Evolutionary conservation across 2,113 vertebrate species (phyloP).

Genomic region (Erpornis zantholeuca): DNA sequence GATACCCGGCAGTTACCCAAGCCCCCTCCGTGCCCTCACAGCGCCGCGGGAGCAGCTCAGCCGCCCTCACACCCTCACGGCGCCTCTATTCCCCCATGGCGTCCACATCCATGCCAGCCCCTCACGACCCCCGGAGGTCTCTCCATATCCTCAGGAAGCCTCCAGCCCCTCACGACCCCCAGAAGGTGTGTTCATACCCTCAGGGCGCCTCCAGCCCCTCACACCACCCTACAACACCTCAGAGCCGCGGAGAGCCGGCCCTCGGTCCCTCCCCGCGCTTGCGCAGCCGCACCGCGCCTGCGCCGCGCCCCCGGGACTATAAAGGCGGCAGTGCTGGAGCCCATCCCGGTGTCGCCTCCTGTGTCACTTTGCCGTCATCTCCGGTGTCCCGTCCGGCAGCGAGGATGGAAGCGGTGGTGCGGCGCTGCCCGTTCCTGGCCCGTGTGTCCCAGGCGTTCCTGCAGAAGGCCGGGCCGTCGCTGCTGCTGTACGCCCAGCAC

Average conservation of each 20-base stretch:
- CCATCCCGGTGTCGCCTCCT: fast-evolving
- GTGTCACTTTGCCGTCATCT: neutral
- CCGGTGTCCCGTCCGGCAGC: neutral
- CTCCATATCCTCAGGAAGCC: fast-evolving
- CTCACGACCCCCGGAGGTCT: fast-evolving
- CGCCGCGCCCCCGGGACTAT: neutral
- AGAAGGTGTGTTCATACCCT: fast-evolving
- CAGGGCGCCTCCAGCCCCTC: fast-evolving
- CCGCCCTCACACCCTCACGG: too few relatives aligned
- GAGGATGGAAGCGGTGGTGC: conserved; percentile 88
- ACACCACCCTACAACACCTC: neutral
- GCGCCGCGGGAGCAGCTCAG: too few relatives aligned
- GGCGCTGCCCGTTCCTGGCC: conserved; percentile 92
- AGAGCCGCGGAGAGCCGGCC: fast-evolving
- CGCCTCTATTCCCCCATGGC: too few relatives aligned
- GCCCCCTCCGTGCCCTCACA: too few relatives aligned
- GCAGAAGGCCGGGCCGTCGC: conserved; percentile 88
- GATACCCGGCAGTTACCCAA: fast-evolving
- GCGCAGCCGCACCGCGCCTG: neutral
- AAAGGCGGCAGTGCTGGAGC: neutral
- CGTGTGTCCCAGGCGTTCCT: conserved; percentile 89
- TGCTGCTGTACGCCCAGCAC: conserved; percentile 87
- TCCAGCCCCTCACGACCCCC: fast-evolving
- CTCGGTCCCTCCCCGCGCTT: neutral
- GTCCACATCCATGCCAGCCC: neutral